Evolutionary conservation across 1,140 invertebrate species (phyloP).

Genomic region (Reticulitermes speratus): DNA sequence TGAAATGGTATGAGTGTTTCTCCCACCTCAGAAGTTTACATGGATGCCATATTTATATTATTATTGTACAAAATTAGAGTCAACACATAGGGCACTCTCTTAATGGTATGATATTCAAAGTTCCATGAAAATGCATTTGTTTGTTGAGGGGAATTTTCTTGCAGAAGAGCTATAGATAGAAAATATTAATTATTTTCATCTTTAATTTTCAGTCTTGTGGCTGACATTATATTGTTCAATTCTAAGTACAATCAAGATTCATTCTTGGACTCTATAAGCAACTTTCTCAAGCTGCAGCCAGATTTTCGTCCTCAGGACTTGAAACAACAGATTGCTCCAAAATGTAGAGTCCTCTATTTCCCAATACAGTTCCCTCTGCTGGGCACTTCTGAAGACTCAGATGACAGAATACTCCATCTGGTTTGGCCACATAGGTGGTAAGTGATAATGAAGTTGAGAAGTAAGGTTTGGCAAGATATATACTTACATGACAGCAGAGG

Average conservation of each 20-base stretch:
- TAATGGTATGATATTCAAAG: too few species aligned
- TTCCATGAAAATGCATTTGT: too few species aligned
- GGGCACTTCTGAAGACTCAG: slow-evolving; percentile 39
- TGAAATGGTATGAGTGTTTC: too few species aligned
- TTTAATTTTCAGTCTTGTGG: slow-evolving; percentile 58
- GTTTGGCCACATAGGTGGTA: slow-evolving; percentile 77
- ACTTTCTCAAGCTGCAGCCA: slow-evolving; percentile 66
- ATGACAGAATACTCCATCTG: slow-evolving; percentile 55
- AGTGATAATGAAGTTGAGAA: slow-evolving; percentile 30
- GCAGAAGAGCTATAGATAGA: too few species aligned
- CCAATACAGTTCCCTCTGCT: slow-evolving; percentile 54
- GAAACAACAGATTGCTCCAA: slow-evolving; percentile 55
- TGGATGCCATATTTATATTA: too few species aligned
- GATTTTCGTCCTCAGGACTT: slow-evolving; percentile 61
- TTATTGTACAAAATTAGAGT: too few species aligned
- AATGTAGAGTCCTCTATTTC: slow-evolving; percentile 67
- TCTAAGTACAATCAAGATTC: slow-evolving; percentile 68
- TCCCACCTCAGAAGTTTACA: too few species aligned
- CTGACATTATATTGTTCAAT: slow-evolving; percentile 72
- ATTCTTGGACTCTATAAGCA: slow-evolving; percentile 62
- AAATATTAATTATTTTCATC: too few species aligned
- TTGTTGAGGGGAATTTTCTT: too few species aligned
- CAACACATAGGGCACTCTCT: too few species aligned
- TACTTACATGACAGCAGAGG: not conserved
- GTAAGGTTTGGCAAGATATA: too few species aligned